These are phyloP conservation scores for Urophycis tenuis DNA, from an alignment of 2,797 vertebrate genomes.

Conservation along the genomic window DNA sequence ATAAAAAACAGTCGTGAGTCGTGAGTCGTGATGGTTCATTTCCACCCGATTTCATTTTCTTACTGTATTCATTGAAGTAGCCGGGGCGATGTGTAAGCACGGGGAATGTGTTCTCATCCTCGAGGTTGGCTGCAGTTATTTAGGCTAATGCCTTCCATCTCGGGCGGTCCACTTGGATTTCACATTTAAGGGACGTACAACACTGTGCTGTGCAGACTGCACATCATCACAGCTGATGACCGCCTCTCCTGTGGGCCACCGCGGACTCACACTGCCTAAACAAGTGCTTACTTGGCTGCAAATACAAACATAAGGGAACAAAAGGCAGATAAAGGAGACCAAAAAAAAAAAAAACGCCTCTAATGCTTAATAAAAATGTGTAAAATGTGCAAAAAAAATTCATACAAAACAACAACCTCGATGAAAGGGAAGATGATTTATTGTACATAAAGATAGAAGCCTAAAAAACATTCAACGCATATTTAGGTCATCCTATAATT, in stretches of 20 bases:
- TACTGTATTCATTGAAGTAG: neutral
- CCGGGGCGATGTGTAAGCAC: neutral
- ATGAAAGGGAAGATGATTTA: constrained; percentile 18
- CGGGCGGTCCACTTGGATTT: neutral
- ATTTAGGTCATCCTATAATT: constrained; percentile 2
- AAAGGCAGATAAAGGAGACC: neutral
- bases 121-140: neutral
- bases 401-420: neutral
- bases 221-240: neutral
- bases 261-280: neutral
- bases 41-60: neutral
- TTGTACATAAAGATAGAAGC: neutral
- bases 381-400: neutral
- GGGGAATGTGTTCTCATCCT: neutral
- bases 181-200: neutral
- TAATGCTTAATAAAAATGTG: neutral
- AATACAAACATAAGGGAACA: neutral
- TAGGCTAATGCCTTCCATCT: neutral
- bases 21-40: neutral
- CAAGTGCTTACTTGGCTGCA: constrained; percentile 1
- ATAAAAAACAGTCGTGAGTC: neutral
- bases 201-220: neutral
- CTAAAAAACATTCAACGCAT: neutral
- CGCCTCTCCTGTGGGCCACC: neutral
- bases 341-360: neutral